A percentile compares a stretch with the other conserved stretches of the same genome.
These are phyloP conservation scores for Philereme transversata DNA, from an alignment of 2,888 invertebrate genomes.

Conservation along the genomic window DNA sequence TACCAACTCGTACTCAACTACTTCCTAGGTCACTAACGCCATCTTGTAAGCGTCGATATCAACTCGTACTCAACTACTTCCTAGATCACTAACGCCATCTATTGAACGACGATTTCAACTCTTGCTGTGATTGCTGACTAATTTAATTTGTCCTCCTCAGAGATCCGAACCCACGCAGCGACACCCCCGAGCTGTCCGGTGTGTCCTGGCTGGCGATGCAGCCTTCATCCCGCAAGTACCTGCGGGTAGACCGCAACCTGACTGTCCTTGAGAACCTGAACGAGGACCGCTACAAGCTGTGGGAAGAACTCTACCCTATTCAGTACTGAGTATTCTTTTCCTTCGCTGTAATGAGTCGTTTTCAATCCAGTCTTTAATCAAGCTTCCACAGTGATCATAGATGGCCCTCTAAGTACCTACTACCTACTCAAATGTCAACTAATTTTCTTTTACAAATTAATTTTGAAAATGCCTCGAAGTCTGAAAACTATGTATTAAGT, in stretches of 20 bases:
- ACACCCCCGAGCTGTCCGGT: conserved; percentile 41
- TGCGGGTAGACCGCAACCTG: conserved; percentile 47
- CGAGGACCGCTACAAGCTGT: conserved; percentile 54
- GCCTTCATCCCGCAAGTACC: conserved; percentile 49
- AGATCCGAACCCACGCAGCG: conserved; percentile 51
- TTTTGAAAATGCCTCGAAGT: no score
- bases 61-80: neutral
- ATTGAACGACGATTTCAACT: neutral
- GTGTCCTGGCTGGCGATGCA: conserved; percentile 57
- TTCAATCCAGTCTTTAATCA: no score
- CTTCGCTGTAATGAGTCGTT: no score
- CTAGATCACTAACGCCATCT: neutral
- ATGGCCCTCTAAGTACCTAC: no score
- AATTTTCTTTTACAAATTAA: no score
- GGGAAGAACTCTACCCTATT: conserved; percentile 65
- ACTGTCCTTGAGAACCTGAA: conserved; percentile 49
- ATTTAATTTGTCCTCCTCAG: conserved; percentile 37
- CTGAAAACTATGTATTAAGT: no score
- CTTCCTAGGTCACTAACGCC: no score
- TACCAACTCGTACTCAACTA: no score
- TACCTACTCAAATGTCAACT: no score
- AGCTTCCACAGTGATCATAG: no score
- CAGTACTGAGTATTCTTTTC: conserved; percentile 40
- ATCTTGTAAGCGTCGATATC: no score
- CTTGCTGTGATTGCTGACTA: neutral